phyloP scores from a whole-genome alignment of 2,113 vertebrate genomes.

The Pantherophis guttatus region DNA sequence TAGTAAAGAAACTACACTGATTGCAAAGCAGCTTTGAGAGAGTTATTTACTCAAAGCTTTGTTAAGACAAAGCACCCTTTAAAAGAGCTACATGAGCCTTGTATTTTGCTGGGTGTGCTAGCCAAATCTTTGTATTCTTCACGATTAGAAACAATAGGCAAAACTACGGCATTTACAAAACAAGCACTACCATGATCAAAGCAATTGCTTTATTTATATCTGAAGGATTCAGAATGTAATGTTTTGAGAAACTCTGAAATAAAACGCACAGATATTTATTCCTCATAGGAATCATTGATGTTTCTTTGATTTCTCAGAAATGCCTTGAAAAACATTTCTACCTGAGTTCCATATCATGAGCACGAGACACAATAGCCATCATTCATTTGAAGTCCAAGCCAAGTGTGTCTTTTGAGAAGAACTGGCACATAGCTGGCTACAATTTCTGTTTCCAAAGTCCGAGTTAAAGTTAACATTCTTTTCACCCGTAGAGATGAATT shows the following conservation, averaged over 20 bases:
- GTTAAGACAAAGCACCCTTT: not conserved
- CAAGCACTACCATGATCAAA: not conserved
- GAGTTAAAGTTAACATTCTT: not conserved
- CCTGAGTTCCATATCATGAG: not conserved
- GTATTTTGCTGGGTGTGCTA: not conserved
- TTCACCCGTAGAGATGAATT: not conserved
- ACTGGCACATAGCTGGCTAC: not conserved
- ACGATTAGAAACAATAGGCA: not conserved
- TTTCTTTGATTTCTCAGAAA: not conserved
- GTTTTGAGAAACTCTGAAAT: not conserved
- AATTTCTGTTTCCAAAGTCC: not conserved
- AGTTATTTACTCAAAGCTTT: not conserved
- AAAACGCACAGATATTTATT: too few relatives aligned
- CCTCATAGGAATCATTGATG: not conserved
- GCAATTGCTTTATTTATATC: not conserved
- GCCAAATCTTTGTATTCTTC: not conserved
- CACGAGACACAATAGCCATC: too few relatives aligned
- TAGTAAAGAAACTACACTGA: not conserved
- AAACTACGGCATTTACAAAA: not conserved
- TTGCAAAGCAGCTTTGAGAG: not conserved
- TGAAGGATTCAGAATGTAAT: not conserved
- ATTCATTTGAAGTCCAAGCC: not conserved
- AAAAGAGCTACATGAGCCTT: not conserved
- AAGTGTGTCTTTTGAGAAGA: not conserved
- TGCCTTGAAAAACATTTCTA: not conserved